Evolutionary conservation across 2,797 vertebrate genomes (phyloP).

Genomic region (Cygnus olor): DNA sequence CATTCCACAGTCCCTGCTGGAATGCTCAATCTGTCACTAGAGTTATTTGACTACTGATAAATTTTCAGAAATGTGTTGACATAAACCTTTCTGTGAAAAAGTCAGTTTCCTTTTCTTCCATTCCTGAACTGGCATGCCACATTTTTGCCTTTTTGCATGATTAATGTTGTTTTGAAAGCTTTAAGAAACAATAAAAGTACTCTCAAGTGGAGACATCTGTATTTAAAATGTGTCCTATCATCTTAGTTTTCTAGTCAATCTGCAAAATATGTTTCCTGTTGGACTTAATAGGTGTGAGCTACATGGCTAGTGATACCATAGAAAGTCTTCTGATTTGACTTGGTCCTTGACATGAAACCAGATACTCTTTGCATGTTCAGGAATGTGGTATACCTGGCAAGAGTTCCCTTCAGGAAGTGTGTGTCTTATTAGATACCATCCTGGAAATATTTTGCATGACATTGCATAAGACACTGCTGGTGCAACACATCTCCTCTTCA

Average conservation of each 20-base stretch:
- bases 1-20: not conserved
- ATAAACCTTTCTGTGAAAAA: constrained; percentile 49
- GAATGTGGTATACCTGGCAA: not conserved
- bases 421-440: not conserved
- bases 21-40: constrained; percentile 39
- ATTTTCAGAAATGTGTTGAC: constrained; percentile 60
- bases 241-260: constrained; percentile 17
- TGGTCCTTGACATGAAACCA: not conserved
- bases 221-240: constrained; percentile 33
- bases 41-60: constrained; percentile 68
- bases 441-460: not conserved
- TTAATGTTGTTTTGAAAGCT: constrained; percentile 61
- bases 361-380: not conserved
- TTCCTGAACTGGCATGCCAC: not conserved
- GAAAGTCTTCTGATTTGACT: not conserved
- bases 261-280: constrained; percentile 47
- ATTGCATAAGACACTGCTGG: not conserved
- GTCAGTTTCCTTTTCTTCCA: constrained; percentile 23
- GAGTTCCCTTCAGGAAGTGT: not conserved
- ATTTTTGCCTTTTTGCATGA: constrained; percentile 62
- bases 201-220: constrained; percentile 21
- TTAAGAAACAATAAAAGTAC: constrained; percentile 58
- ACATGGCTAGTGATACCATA: not conserved
- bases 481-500: not conserved
- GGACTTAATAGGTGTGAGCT: not conserved